These are phyloP conservation scores for Trichogramma evanescens DNA, from an alignment of 2,888 invertebrate species.

Conservation along the genomic window DNA sequence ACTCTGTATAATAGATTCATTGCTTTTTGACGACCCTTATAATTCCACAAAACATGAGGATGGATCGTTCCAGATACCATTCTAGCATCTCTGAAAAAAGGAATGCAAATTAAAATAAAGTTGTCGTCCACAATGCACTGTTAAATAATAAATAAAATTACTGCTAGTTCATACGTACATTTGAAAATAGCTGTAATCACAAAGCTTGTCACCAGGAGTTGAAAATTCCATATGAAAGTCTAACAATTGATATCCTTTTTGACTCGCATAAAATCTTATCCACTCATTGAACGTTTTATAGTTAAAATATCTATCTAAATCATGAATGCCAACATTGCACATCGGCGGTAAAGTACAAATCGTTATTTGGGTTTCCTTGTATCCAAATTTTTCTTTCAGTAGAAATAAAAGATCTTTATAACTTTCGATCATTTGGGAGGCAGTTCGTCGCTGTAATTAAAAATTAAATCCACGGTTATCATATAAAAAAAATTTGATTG, in stretches of 20 bases:
- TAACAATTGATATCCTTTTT: neutral
- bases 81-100: constrained; percentile 6
- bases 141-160: neutral
- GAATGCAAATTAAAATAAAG: neutral
- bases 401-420: constrained; percentile 26
- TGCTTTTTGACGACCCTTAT: constrained; percentile 3
- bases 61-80: constrained; percentile 10
- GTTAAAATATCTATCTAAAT: neutral
- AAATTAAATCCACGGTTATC: neutral
- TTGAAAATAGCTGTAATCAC: constrained; percentile 4
- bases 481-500: neutral
- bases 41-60: constrained; percentile 3
- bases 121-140: no score
- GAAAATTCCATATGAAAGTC: neutral
- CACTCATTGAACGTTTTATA: constrained; percentile 1
- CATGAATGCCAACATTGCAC: constrained; percentile 25
- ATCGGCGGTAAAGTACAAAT: constrained; percentile 36
- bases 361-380: constrained; percentile 28
- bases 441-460: constrained; percentile 24
- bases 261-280: neutral
- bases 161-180: neutral
- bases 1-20: constrained; percentile 5
- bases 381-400: constrained; percentile 25
- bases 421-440: constrained; percentile 26
- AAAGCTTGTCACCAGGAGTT: neutral